Percentiles rank a stretch among this genome's conserved stretches.
phyloP scores from a whole-genome alignment of 2,797 vertebrate species.

The Scarus forsteni region DNA sequence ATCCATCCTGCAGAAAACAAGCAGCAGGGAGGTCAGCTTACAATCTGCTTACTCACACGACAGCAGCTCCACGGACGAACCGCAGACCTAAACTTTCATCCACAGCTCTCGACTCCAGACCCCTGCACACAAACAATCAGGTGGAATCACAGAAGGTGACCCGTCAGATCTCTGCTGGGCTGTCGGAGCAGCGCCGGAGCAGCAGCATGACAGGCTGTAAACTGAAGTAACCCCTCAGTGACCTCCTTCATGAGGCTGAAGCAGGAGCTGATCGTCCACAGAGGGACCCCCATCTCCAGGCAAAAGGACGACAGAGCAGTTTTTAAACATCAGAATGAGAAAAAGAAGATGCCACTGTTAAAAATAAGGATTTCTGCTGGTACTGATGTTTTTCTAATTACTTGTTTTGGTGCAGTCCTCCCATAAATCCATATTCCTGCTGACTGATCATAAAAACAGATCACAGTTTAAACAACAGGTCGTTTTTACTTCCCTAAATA shows the following conservation, averaged over 20 bases:
- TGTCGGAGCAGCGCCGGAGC: background rate
- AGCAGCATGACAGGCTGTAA: background rate
- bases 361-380: no score
- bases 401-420: no score
- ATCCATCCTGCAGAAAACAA: slow-evolving; percentile 32
- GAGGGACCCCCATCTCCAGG: background rate
- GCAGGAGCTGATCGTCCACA: background rate
- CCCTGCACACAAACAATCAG: background rate
- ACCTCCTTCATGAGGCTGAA: background rate
- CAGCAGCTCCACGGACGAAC: background rate
- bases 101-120: background rate
- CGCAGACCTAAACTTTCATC: background rate
- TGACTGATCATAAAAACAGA: no score
- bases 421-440: no score
- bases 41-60: slow-evolving; percentile 19
- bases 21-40: slow-evolving; percentile 5
- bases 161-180: no score
- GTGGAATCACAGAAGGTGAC: no score
- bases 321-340: no score
- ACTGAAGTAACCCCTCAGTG: background rate
- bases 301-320: background rate
- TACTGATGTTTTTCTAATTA: no score
- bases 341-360: no score
- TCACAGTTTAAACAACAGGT: no score
- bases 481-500: no score